These are phyloP conservation scores for Oncorhynchus nerka DNA, from an alignment of 2,113 vertebrate genomes.

Conservation along the genomic window DNA sequence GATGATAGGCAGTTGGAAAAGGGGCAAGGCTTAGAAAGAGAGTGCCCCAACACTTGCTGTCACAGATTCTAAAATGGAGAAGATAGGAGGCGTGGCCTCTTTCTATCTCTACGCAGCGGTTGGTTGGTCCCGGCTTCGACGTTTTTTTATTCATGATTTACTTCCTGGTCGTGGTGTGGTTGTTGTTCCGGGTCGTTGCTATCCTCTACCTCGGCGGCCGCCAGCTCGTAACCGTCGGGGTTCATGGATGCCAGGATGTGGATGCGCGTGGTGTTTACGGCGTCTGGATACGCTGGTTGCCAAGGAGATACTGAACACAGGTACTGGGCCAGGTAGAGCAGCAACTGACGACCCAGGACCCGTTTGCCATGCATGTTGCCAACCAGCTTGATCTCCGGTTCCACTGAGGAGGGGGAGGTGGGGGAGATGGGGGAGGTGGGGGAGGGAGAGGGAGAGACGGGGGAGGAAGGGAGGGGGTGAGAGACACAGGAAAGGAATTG, in stretches of 20 bases:
- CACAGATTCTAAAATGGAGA: no score
- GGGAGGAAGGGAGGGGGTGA: no score
- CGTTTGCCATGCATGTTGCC: conserved; percentile 98
- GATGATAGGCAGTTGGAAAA: conserved; percentile 12
- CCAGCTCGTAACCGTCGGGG: conserved; percentile 94
- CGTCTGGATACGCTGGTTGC: conserved; percentile 84
- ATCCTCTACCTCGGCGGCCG: conserved; percentile 89
- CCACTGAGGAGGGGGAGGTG: conserved; percentile 71
- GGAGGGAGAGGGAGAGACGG: fast-evolving
- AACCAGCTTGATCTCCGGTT: conserved; percentile 92
- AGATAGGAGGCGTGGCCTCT: no score
- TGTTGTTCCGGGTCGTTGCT: conserved; percentile 68
- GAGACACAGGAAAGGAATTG: neutral
- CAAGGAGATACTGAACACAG: conserved; percentile 91
- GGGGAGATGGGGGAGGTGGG: no score
- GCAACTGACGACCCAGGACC: conserved; percentile 88
- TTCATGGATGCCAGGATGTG: conserved; percentile 97
- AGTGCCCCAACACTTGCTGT: neutral
- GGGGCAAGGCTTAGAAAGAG: conserved; percentile 15
- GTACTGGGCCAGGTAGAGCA: conserved; percentile 90
- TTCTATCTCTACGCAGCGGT: no score
- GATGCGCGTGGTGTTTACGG: conserved; percentile 89
- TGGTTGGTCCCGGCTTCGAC: no score
- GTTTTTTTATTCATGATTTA: conserved; percentile 61
- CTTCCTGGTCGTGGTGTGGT: conserved; percentile 73